Evolutionary conservation across 2,888 invertebrate species (phyloP), one percentile per base, ranked within the genome.

Genomic region (Tetanocera ferruginea): DNA sequence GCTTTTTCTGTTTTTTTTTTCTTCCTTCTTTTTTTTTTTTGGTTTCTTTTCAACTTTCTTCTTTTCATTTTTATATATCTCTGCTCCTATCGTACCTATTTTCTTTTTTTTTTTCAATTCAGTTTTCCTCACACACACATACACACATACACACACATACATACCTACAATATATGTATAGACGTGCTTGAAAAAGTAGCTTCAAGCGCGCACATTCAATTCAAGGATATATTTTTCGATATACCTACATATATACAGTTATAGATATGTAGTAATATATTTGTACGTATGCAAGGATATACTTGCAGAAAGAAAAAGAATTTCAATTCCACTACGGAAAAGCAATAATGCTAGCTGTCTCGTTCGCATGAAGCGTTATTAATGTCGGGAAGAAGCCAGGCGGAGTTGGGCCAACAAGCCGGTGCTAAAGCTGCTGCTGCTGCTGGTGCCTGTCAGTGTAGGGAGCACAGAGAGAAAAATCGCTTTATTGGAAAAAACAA

Each of bases 331-430:
- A 11, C 52, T 14, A 28, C 43, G 28, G 62, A 52, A 66, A 66
- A 66, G 75, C 75, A 75, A 75, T 75, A 75, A 75, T 37, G 75
- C 28, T 57, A 19, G 64, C 75, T 75, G 75, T 74, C 74, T 64
- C 74, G 55, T 67, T 66, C 75, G 66, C 52, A 75, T 66, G 75
- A 64, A 57, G 62, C 74, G 76, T 69, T 57, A 69, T 76, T 67
- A 57, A 76, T 57, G 76, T 57, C 37, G 60, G 72, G 72, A 72
- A 43, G 43, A 43, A 43, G 43, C 43, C 43, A 43, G 43, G 43
- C 43, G 43, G 11, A 43, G 43, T 43, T 43, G 43, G 43, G 43
- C 43, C 43, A 11, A 43, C 43, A 43, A 43, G 43, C 43, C 11
- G 43, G 43, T 43, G 43, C 11, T 43, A 2, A 14, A 11, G 11